Base-by-base conservation (phyloP, 2,888 invertebrate species). In the Geotrupes spiniger region DNA sequence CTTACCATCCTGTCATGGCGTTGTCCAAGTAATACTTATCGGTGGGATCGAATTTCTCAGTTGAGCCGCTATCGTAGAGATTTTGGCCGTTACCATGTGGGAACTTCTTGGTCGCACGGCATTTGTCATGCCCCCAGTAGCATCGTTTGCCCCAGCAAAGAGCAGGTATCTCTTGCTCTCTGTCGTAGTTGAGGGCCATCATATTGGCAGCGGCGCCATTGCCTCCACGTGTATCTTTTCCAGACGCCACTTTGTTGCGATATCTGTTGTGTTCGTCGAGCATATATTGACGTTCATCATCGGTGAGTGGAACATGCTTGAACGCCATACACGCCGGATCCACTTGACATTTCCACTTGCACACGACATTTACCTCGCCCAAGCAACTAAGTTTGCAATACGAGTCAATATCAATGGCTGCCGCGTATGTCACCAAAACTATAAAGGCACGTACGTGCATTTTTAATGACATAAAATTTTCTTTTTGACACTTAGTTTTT, bases 81-180 rank as follows among this genome's bases (percentile, higher is more conserved):
- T 49, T 49, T 16, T 49, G 49, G 1, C 43, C 49, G 11, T 38
- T 40, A 8, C 8, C 11, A n/a, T n/a, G n/a, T 10, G 11, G 3
- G 16, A 29, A 31, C 2, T 16, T 25, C 1, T 14, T 21, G 2
- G 49, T 33, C 10, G 38, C 33, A 3, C 49, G 26, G 11, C 43
- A 43, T 9, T n/a, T 1, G n/a, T 49, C 49, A 17, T 48, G 28
- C 1, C 10, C 38, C 3, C 10, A 9, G 6, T 9, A 3, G 27
- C 49, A 49, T 11, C 39, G 31, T 17, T 38, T 43, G 1, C 15
- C 33, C 36, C 39, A 39, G 38, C 49, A 49, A n/a, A 11, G 12
- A 4, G 42, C 28, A 2, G 39, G 4, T 4, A 43, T 1, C 21
- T 49, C 49, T 9, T 43, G 29, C 10, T 49, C 43, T 10, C 4